phyloP scores from a whole-genome alignment of 2,113 vertebrate species.

The Lathamus discolor region DNA sequence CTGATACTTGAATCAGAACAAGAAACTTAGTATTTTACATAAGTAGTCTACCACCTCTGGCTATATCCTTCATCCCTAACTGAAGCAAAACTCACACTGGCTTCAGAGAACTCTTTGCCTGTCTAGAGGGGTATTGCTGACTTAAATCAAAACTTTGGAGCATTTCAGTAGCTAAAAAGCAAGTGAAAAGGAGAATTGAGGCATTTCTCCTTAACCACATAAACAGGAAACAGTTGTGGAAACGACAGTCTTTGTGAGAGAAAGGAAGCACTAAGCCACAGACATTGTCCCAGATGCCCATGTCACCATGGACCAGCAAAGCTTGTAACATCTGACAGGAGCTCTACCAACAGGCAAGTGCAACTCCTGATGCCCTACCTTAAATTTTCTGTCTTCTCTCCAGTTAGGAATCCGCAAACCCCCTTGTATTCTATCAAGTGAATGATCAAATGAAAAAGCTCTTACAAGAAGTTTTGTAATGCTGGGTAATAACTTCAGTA shows the following conservation, averaged over 20 bases:
- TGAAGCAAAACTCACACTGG: neutral
- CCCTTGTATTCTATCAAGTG: rapidly evolving
- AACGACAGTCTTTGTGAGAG: neutral
- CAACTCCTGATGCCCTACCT: neutral
- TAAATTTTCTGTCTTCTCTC: neutral
- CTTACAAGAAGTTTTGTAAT: neutral
- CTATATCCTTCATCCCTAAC: neutral
- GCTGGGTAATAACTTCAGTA: neutral
- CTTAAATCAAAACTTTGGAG: neutral
- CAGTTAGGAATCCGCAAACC: neutral
- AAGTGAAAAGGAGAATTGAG: neutral
- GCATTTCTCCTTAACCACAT: neutral
- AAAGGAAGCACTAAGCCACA: neutral
- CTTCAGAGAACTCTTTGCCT: neutral
- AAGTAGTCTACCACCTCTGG: neutral
- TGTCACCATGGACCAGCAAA: neutral
- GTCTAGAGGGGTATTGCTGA: neutral
- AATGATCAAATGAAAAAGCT: neutral
- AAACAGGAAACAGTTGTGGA: neutral
- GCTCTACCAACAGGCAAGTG: neutral
- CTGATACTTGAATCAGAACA: neutral
- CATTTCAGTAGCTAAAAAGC: neutral
- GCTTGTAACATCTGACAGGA: neutral
- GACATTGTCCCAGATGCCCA: rapidly evolving
- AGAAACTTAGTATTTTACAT: neutral